Base-by-base conservation (phyloP, 64 coral and sea anemone genomes). In the Actinia equina region DNA sequence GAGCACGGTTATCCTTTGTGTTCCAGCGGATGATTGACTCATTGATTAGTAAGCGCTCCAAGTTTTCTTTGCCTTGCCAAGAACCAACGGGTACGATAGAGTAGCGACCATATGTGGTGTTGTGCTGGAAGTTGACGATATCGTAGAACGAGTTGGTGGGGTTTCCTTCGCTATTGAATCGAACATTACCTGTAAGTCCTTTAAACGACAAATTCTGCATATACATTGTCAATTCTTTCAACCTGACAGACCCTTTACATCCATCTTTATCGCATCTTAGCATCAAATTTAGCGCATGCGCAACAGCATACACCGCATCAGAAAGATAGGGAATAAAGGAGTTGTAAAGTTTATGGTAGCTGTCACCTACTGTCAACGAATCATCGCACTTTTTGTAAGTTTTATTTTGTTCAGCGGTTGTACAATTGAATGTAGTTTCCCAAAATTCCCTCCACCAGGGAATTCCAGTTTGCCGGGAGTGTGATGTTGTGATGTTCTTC, bases 291-390 rank as follows among this genome's bases (percentile, higher is more conserved):
- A 95, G 82, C 46, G 89, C 94, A 71, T 92, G 89, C 82, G 94
- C 94, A 16, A 95, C 77, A 18, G 86, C 94, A 62, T 89, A 95
- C 19, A 95, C 94, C 69, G 94, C 94, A 86, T 95, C 94, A 53
- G 89, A 81, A 18, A 95, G 67, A 44, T 95, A 95, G 41, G 94
- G 94, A 71, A 91, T 85, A 15, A 88, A 95, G 5, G 86, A 62
- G 26, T 91, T 91, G 17, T 95, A 89, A 64, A 95, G 77, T 30
- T 89, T 79, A 58, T 86, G 65, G 26, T 81, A 37, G 0, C 27
- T 37, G 44, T 49, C 25, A 12, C 74, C 57, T 16, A 85, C 13
- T 19, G 23, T 85, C 64, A 59, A 52, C 22, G 51, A 76, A 0
- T 56, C 19, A 37, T 61, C 27, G 30, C 88, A 90, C 22, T 5